Base-by-base conservation (phyloP, 2,888 invertebrate genomes). In the Mylabris sibirica region DNA sequence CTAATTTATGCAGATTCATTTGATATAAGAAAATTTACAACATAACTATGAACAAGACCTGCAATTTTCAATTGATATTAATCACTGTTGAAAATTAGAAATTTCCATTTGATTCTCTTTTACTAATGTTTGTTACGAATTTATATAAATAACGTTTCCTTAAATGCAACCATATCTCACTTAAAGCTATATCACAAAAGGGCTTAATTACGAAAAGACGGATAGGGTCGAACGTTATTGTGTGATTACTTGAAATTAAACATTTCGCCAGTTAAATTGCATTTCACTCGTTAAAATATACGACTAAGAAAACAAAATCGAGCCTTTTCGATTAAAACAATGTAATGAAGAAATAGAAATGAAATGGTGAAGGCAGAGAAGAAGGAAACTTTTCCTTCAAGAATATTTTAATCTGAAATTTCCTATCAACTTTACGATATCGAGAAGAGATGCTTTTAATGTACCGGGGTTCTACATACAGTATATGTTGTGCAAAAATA, bases 251-350 rank as follows among this genome's bases (percentile, higher is more conserved):
- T 63, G 69, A 70, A 74, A 73, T 74, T 72, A 71, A 74, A 63
- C 69, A 71, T 67, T 71, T 71, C 69, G 38, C 67, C 38, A 63
- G 60, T 49, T 65, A 71, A 75, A 75, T 75, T 75, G 72, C 70
- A 72, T 67, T 69, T 66, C 60, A 73, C 69, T 70, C 71, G 66
- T 68, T 73, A 69, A 72, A 73, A 73, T 73, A 71, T 69, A 75
- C 65, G 49, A 65, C 65, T 41, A 24, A 22, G 63, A 69, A 67
- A 70, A 73, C 67, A 11, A 66, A 71, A 71, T 68, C 64, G 66
- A 49, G 49, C 20, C 9, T 22, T 57, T 57, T 24, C 57, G 24
- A 57, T 57, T 57, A 57, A 57, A 57, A 57, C 24, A 57, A 57
- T 3, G 22, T 11, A 22, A 53, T 53, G 8, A 44, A 44, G 38